Conservation (phyloP, 2,888 invertebrate genomes). For the Drosophila neonasuta region DNA sequence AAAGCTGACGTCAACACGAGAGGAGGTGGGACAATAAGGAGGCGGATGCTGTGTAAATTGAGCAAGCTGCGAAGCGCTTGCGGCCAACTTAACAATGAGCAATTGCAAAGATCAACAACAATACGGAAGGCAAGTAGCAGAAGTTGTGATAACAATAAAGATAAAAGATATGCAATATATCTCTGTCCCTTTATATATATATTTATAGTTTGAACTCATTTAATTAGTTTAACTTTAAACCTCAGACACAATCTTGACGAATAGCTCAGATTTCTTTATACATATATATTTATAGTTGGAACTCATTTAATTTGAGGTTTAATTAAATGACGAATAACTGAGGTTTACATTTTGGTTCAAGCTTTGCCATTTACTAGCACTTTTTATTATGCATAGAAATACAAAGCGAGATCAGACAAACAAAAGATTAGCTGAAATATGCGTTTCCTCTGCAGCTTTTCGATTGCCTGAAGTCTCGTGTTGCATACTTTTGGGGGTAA, state of each 20-base stretch:
- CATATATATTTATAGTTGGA: no score
- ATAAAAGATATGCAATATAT: background rate
- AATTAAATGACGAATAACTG: no score
- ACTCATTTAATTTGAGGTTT: no score
- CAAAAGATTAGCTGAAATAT: background rate
- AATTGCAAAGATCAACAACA: constrained; percentile 22
- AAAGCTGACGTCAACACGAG: background rate
- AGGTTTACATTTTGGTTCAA: no score
- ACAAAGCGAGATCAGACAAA: background rate
- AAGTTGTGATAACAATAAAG: background rate
- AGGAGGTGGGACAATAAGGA: background rate
- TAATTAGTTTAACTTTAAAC: background rate
- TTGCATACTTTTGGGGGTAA: constrained; percentile 13
- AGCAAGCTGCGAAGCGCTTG: constrained; percentile 31
- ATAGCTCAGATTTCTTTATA: no score
- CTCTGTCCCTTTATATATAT: no score
- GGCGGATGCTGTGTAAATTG: constrained; percentile 17
- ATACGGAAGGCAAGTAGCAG: background rate
- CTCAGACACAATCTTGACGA: background rate
- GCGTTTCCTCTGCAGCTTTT: background rate
- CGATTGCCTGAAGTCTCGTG: constrained; percentile 13
- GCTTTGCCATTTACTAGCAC: no score
- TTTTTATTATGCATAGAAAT: background rate
- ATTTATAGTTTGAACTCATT: background rate
- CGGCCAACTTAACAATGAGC: constrained; percentile 4